Evolutionary conservation across 2,113 vertebrate genomes (phyloP), one percentile per base, ranked within the genome.

Genomic region (Glaucidium brasilianum): DNA sequence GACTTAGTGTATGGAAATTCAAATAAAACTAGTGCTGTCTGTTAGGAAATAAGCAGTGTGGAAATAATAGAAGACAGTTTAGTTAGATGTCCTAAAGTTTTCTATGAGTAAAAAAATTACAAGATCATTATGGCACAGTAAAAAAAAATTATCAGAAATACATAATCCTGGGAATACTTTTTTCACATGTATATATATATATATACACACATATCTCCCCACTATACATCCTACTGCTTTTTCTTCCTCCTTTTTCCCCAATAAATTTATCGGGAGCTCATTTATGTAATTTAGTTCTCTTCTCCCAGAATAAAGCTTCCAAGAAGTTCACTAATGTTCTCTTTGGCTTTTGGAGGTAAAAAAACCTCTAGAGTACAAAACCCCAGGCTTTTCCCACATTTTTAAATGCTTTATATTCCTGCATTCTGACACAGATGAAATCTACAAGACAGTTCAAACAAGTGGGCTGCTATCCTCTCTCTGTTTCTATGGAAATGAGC

Each of bases 401-500:
- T 94, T 96, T 1, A 91, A 87, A 86, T 39, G 47, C 88, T 96
- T 96, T 94, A 82, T 97, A 87, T 83, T 86, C 87, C 78, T 83
- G 49, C 73, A 72, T 88, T 96, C 86, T 96, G 93, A 89, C 94
- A 85, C 50, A 90, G 49, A 92, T 73, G 73, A 86, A 95, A 95
- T 80, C 50, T 64, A 47, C 71, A 94, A 49, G 81, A 95, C 84
- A 93, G 86, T 95, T 95, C 93, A 96, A 97, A 95, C 73, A 92
- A 95, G 47, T 52, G 81, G 66, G 49, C 85, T 96, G 95, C 82
- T 92, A 41, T 75, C 76, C 71, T 82, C 56, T 55, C 58, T 53
- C 86, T 76, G 95, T 97, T 97, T 97, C 96, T 97, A 93, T 96
- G 95, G 96, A 95, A 97, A 97, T 97, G 50, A 79, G 91, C 58